Evolutionary conservation across 1,140 invertebrate species (phyloP).

Genomic region (Drosophila funebris): DNA sequence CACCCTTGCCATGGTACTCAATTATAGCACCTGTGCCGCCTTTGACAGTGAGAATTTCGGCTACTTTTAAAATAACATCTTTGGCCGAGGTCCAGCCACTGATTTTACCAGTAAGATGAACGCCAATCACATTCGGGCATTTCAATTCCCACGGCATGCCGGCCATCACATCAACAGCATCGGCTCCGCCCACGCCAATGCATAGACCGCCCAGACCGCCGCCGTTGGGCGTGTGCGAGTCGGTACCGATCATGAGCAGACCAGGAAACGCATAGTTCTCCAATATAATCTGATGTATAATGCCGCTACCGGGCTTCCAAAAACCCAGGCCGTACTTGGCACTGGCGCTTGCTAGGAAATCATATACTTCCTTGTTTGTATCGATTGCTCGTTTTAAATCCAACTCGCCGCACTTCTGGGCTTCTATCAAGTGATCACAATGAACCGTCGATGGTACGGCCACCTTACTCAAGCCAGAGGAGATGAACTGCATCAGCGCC

Average conservation of each 20-base stretch:
- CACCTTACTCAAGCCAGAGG: constrained; percentile 95
- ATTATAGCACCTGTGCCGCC: constrained; percentile 99
- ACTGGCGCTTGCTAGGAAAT: constrained; percentile 95
- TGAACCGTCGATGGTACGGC: constrained; percentile 99
- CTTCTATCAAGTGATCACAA: constrained; percentile 99
- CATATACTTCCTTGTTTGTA: constrained; percentile 98
- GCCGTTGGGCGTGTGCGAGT: constrained; percentile 99
- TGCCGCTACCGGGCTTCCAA: constrained; percentile 99
- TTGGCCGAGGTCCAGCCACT: constrained; percentile 99
- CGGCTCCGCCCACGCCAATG: constrained; percentile 99
- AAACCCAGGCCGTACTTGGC: constrained; percentile 99
- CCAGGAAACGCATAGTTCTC: constrained; percentile 99
- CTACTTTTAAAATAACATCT: constrained; percentile 98
- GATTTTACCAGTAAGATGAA: constrained; percentile 97
- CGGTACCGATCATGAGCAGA: constrained; percentile 98
- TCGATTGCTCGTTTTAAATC: constrained; percentile 97
- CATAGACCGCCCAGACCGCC: constrained; percentile 98
- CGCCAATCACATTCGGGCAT: constrained; percentile 99
- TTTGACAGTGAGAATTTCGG: constrained; percentile 93
- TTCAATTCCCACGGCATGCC: constrained; percentile 99
- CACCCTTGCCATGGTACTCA: constrained; percentile 98
- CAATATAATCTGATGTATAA: constrained; percentile 99
- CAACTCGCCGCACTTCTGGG: constrained; percentile 93
- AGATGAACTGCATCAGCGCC: constrained; percentile 99
- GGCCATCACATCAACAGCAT: constrained; percentile 99